Evolutionary conservation across 1,140 invertebrate species (phyloP), one percentile per base, ranked within the genome.

Genomic region (Papilio machaon): DNA sequence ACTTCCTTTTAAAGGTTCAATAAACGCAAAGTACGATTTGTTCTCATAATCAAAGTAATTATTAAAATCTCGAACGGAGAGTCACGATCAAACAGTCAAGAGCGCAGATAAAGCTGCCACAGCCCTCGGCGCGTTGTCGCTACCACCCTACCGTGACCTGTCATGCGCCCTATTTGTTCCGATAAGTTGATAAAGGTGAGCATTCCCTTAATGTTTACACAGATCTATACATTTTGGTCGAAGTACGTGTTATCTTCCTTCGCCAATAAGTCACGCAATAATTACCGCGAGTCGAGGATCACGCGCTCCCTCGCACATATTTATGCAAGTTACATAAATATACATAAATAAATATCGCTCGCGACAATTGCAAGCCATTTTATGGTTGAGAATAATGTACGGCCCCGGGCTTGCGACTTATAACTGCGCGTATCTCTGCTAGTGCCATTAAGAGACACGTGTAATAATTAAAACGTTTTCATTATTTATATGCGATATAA

Each of bases 231-330:
- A 86, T 79, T 80, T 76, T 89, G 87, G 91, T 87, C 84, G 88
- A 84, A 85, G 86, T 89, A 91, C 91, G 89, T 91, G 93, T 92
- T 94, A 94, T 94, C 92, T 91, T 88, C 86, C 84, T 89, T 87
- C 91, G 89, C 87, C 92, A 94, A 94, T 94, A 94, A 94, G 91
- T 94, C 92, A 94, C 89, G 88, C 91, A 92, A 93, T 94, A 94
- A 94, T 94, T 94, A 91, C 92, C 89, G 89, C 88, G 88, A 88
- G 85, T 87, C 82, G 87, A 84, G 88, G 86, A 90, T 92, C 92
- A 90, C 91, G 88, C 89, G 86, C 90, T 86, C 85, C 89, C 90
- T 84, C 87, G 87, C 87, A 90, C 90, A 90, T 92, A 92, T 93
- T 92, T 94, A 91, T 91, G 88, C 86, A 87, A 83, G 81, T 80